Percentiles rank a stretch among this genome's conserved stretches.
Evolutionary conservation across 1,140 invertebrate species (phyloP).

Genomic region (Cataglyphis hispanica): DNA sequence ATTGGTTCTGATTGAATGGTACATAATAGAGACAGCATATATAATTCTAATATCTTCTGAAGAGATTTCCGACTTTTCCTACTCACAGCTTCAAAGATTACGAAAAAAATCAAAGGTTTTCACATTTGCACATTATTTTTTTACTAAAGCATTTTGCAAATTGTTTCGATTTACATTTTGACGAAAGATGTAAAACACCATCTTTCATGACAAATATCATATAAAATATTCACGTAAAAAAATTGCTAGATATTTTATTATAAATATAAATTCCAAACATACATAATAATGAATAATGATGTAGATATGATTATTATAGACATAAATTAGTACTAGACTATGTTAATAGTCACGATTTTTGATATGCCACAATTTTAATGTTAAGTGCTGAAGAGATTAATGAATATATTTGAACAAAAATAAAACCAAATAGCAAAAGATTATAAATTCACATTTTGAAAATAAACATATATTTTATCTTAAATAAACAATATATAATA

Average conservation of each 20-base stretch:
- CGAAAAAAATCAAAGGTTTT: not conserved
- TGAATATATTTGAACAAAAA: not conserved
- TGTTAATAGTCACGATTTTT: not conserved
- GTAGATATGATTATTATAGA: not conserved
- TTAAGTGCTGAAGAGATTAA: not conserved
- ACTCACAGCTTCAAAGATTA: not conserved
- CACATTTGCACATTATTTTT: not conserved
- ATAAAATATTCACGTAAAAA: not conserved
- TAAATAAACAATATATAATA: slow-evolving; percentile 11
- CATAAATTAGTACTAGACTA: not conserved
- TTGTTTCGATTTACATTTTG: not conserved
- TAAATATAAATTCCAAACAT: not conserved
- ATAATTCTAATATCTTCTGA: slow-evolving; percentile 11
- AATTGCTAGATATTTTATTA: not conserved
- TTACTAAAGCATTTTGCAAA: not conserved
- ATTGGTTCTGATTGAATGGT: not conserved
- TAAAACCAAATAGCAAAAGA: not conserved
- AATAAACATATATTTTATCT: not conserved
- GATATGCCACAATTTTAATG: not conserved
- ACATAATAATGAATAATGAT: not conserved
- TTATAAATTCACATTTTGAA: not conserved
- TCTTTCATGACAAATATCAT: not conserved
- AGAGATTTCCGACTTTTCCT: not conserved
- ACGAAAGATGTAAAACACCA: not conserved
- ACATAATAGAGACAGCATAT: not conserved